phyloP scores from a whole-genome alignment of 2,797 vertebrate species.

The Girardinus metallicus region DNA sequence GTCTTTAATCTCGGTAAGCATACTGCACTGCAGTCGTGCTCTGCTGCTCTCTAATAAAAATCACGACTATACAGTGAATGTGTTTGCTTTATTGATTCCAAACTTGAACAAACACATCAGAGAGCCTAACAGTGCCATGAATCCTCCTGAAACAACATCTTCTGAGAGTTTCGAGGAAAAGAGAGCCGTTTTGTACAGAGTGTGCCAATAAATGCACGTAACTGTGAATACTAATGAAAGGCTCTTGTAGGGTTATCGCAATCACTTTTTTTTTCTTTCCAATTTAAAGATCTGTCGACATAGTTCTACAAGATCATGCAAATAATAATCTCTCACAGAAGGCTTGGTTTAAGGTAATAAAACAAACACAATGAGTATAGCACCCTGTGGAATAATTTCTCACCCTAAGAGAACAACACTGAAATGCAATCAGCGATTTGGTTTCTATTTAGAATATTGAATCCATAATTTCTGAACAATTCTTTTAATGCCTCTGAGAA shows the following conservation, averaged over 20 bases:
- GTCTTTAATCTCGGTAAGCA: constrained; percentile 54
- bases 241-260: constrained; percentile 3
- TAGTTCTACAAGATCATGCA: background rate
- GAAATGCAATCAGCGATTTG: background rate
- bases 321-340: background rate
- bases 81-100: constrained; percentile 55
- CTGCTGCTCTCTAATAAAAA: constrained; percentile 46
- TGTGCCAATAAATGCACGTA: background rate
- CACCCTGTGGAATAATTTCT: background rate
- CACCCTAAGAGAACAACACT: constrained; percentile 1
- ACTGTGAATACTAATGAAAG: constrained; percentile 14
- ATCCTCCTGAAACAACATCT: constrained; percentile 10
- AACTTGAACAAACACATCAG: constrained; percentile 37
- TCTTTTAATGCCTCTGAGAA: constrained; percentile 7
- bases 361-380: background rate
- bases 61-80: constrained; percentile 35
- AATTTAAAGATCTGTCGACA: constrained; percentile 9
- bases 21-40: constrained; percentile 61
- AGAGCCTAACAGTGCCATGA: constrained; percentile 12
- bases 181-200: background rate
- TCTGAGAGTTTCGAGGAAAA: constrained; percentile 5
- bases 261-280: background rate
- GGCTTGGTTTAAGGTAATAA: background rate
- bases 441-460: background rate
- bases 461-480: background rate